Base-by-base conservation (phyloP, 2,888 invertebrate species). In the Lithophane socia region DNA sequence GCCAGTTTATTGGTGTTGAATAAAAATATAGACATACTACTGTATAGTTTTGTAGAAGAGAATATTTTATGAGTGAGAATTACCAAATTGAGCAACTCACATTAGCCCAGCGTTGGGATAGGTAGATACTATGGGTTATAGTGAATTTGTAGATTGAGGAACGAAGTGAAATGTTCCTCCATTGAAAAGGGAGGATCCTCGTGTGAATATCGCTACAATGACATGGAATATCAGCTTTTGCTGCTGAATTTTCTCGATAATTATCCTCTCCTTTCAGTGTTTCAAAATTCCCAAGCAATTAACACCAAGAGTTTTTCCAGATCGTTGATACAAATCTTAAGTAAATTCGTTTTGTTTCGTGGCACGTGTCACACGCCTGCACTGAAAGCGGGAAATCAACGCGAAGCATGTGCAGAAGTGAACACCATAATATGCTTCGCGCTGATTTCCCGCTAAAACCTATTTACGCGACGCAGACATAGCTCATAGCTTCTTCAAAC, bases 1-100 rank as follows among this genome's bases (percentile, higher is more conserved):
- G 37, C 56, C 64, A 63, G 80, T 82, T 86, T 86, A 86, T 82
- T 77, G 77, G 56, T 77, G 78, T 80, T 76, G 73, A 80, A 83
- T 78, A 81, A 85, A 86, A 86, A 86, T 83, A 81, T 73, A 81
- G 77, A 73, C 37, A 29, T 69, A 60, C 61, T 71, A 75, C 70
- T 64, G 78, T 67, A 56, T 44, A n/a, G 63, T 64, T 75, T 72
- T 80, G 21, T 54, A 69, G 16, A 70, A 44, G 42, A 71, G 21
- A 64, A 60, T 72, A 49, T 47, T 47, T 61, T 68, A 66, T 68
- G 7, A 3, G 5, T 56, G n/a, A 16, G 24, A 65, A 10, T 79
- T 24, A n/a, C 24, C 21, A 12, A n/a, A 65, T 10, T 79, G 37
- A n/a, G 21, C 21, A 12, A n/a, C 10, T 52, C 18, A 16, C 1